Evolutionary conservation across 2,888 invertebrate genomes (phyloP).

Genomic region (Flexamia atlantica): DNA sequence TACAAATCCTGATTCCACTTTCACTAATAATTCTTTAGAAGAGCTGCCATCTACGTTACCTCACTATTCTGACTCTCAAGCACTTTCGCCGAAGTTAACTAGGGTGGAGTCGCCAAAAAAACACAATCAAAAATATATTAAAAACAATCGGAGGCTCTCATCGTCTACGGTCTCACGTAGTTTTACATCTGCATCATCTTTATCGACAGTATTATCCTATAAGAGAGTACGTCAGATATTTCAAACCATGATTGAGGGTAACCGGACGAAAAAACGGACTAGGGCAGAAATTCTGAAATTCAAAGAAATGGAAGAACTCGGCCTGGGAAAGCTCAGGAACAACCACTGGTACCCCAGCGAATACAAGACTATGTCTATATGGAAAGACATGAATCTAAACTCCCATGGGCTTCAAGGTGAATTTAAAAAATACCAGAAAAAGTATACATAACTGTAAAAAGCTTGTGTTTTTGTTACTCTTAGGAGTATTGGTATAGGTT

Average conservation of each 20-base stretch:
- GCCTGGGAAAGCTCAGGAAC: constrained; percentile 24
- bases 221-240: constrained; percentile 22
- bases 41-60: neutral
- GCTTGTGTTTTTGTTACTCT: no score
- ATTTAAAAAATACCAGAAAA: constrained; percentile 31
- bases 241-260: constrained; percentile 29
- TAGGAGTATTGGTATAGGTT: no score
- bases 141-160: neutral
- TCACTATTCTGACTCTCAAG: neutral
- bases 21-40: neutral
- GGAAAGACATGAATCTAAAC: constrained; percentile 13
- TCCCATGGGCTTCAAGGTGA: neutral
- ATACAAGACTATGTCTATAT: constrained; percentile 24
- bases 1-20: constrained; percentile 2
- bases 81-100: neutral
- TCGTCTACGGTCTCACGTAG: neutral
- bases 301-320: constrained; percentile 47
- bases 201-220: constrained; percentile 24
- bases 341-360: constrained; percentile 33
- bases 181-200: neutral
- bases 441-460: no score
- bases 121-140: neutral
- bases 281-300: neutral
- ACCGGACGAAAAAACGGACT: neutral
- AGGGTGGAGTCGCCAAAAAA: neutral